Base-by-base conservation (phyloP, 2,888 invertebrate genomes). In the Leptarthrus brevirostris region DNA sequence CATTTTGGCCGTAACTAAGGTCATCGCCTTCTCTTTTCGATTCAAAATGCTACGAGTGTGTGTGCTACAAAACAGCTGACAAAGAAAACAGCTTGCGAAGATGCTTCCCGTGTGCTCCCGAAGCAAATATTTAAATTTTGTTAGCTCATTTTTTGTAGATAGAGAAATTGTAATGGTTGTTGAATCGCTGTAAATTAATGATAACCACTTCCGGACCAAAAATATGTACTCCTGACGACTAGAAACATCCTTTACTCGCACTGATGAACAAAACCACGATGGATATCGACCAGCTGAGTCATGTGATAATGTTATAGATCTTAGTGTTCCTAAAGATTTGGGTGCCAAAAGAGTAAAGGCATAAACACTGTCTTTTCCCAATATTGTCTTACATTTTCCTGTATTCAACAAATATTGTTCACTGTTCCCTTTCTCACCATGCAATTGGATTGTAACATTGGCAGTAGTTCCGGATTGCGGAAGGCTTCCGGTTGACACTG, bases 201-300 rank as follows among this genome's bases (percentile, higher is more conserved):
- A 75, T n/a, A 76, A 30, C 80, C 80, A 80, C 54, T 73, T 72
- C 1, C 79, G 66, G 0, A 79, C 77, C 4, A 75, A 8, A 18
- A 79, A 79, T 0, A 77, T 64, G 70, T 77, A 78, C 4, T 75
- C 73, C 4, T 76, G 20, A 1, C 22, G 12, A 0, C 69, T 49
- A 1, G 12, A 4, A 6, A 76, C 24, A 74, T 81, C 79, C 18
- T 64, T 74, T 1, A 80, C 64, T 5, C 76, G 75, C 1, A 81
- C 77, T 10, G 74, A 66, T 26, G 77, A 78, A 56, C 80, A 80
- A 66, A 78, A 79, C 81, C 81, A 81, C 0, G 79, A 76, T 1
- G 80, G 79, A 72, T 79, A 80, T 22, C 80, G 76, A n/a, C 81
- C 81, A 2, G 74, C 54, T 8, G 74, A 76, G 52, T 81, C 80